Base-by-base conservation (phyloP, 2,888 invertebrate species). In the Aleiodes testaceus region DNA sequence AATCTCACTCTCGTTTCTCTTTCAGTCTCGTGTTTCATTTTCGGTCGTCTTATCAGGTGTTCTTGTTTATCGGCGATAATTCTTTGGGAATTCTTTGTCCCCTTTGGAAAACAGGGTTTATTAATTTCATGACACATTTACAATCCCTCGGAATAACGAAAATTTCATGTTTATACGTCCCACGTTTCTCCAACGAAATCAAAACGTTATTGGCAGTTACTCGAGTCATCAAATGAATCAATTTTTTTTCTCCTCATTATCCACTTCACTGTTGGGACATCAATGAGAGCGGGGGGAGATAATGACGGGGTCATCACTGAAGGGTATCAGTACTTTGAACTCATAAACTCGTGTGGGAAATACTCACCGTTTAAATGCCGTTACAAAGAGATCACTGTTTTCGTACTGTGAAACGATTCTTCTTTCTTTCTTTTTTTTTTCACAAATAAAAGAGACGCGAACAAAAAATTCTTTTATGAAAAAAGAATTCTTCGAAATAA, bases 251-350 rank as follows among this genome's bases (percentile, higher is more conserved):
- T 30, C 2, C 5, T 26, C 42, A 44, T 47, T 45, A 44, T 45
- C 44, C 55, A 30, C 30, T 67, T 42, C 55, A 47, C 30, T 65
- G 45, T 49, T 65, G 64, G 70, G 71, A 36, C 59, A 69, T 68
- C 74, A 77, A 78, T 76, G 75, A 6, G 36, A 6, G 36, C 75
- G 70, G 75, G 68, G 75, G 72, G 67, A 74, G 82, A 82, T 81
- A 79, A 74, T 74, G 71, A 70, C 66, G 61, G 74, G 81, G 81
- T 81, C 79, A 78, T 79, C 74, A 70, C 47, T 61, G 70, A 36
- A 55, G 80, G 81, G 76, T 81, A 81, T 79, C 81, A 73, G 55
- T 55, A 36, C 55, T 55, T 55, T 55, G 55, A 55, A 55, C 55
- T 55, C 55, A 36, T 55, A 55, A 55, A 14, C 36, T 55, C 55